Conservation (phyloP, 92 coral and sea anemone genomes). For the Actinernus sp. region DNA sequence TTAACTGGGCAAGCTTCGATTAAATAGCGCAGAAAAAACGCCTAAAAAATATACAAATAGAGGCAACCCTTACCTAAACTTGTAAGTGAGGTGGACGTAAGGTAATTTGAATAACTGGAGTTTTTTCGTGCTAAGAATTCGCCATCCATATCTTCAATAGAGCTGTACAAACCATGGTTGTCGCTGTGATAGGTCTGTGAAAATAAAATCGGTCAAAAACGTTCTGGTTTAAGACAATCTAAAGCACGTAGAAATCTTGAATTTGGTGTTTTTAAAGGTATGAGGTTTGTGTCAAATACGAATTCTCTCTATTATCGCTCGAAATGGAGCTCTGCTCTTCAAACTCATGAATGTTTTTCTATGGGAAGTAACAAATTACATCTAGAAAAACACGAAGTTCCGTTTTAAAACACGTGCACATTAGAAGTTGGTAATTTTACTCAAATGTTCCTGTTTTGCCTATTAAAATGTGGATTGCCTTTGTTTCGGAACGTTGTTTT, state of each 20-base stretch:
- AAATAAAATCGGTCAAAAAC: constrained; percentile 17
- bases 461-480: constrained; percentile 11
- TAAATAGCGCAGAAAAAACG: background rate
- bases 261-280: too few relatives aligned
- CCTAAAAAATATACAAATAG: background rate
- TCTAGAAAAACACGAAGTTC: constrained; percentile 70
- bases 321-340: too few relatives aligned
- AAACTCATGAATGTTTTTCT: background rate
- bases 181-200: constrained; percentile 73
- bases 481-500: constrained; percentile 64
- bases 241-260: too few relatives aligned
- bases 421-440: constrained; percentile 36
- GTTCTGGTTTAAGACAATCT: too few relatives aligned
- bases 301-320: too few relatives aligned
- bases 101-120: constrained; percentile 79
- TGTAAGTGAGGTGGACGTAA: constrained; percentile 84
- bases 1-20: constrained; percentile 1
- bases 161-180: constrained; percentile 80
- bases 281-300: too few relatives aligned
- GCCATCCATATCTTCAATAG: constrained; percentile 91
- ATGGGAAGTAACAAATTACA: constrained; percentile 57
- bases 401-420: constrained; percentile 74
- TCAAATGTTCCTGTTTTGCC: constrained; percentile 51
- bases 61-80: constrained; percentile 75
- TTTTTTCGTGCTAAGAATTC: constrained; percentile 91